These are phyloP conservation scores for Graphium colonna DNA, from an alignment of 2,888 invertebrate genomes.

Conservation along the genomic window DNA sequence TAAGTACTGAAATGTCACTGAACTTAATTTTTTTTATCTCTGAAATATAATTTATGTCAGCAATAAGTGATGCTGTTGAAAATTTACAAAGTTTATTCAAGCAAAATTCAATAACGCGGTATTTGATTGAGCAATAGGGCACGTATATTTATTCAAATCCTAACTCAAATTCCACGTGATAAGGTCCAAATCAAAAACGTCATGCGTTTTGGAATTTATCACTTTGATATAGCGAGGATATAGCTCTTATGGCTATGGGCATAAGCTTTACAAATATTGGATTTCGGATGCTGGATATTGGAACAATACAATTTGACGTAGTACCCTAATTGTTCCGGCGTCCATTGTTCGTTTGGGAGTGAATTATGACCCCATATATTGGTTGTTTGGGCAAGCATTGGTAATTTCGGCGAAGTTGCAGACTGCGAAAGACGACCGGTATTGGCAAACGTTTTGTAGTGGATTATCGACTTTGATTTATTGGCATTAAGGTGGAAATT, in stretches of 20 bases:
- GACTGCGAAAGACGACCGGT: slow-evolving; percentile 14
- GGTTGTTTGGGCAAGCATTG: slow-evolving; percentile 21
- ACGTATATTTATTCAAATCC: not conserved
- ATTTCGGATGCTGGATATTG: slow-evolving; percentile 4
- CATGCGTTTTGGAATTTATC: not conserved
- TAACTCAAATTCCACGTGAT: not conserved
- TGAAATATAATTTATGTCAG: not conserved
- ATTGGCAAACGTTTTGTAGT: not conserved
- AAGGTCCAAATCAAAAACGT: slow-evolving; percentile 1
- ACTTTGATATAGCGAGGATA: slow-evolving; percentile 6
- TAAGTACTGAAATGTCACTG: too few species aligned
- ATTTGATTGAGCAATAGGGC: slow-evolving; percentile 7
- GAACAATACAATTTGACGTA: slow-evolving; percentile 24
- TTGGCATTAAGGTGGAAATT: not conserved
- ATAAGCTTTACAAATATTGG: slow-evolving; percentile 11
- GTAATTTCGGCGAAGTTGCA: slow-evolving; percentile 1
- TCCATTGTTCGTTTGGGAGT: slow-evolving; percentile 20
- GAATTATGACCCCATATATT: slow-evolving; percentile 21
- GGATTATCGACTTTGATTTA: not conserved
- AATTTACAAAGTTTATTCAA: slow-evolving; percentile 4
- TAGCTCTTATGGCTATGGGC: not conserved
- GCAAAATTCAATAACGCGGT: slow-evolving; percentile 12
- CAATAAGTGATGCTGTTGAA: slow-evolving; percentile 2
- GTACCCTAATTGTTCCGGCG: slow-evolving; percentile 21
- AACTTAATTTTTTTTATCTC: too few species aligned